Evolutionary conservation across 2,888 invertebrate genomes (phyloP), one percentile per base, ranked within the genome.

Genomic region (Oligia strigilis): DNA sequence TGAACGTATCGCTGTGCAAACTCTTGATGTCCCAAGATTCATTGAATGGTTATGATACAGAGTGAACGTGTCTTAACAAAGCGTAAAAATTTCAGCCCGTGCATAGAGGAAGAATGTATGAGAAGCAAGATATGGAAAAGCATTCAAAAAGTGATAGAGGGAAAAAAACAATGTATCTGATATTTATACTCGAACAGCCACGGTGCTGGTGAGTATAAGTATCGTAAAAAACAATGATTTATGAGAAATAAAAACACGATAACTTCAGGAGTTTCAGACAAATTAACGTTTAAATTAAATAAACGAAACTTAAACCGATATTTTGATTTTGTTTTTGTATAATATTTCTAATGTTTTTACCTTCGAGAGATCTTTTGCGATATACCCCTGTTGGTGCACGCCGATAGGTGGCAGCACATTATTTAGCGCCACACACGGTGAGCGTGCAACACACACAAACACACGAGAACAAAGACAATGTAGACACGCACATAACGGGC

Each of bases 281-380:
- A 95, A 94, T 92, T 86, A 95, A 94, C 91, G 87, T 90, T 77
- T 83, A 94, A 91, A 89, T 88, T 94, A 95, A 93, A 92, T 84
- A 87, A 94, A 89, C 92, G 93, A 93, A 92, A 95, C 95, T 93
- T 94, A 94, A 95, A 94, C 95, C 94, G 95, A 95, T 91, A 92
- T 93, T 94, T 94, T 93, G 92, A 91, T 85, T 89, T 88, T 84
- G 84, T 91, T 94, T 93, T 94, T 93, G 93, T 94, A 94, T 93
- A 95, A 92, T 95, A 95, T 93, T 94, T 95, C 94, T 95, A 95
- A 93, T 94, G 80, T 98, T 98, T 98, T 98, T 98, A 98, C 98
- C 98, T 98, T 98, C 98, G 98, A 98, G 98, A 98, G 98, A 98
- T 98, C 98, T 98, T 98, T 98, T 98, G 98, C 98, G 98, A 98